Conservation (phyloP, 2,888 invertebrate genomes). For the Brenthis daphne region DNA sequence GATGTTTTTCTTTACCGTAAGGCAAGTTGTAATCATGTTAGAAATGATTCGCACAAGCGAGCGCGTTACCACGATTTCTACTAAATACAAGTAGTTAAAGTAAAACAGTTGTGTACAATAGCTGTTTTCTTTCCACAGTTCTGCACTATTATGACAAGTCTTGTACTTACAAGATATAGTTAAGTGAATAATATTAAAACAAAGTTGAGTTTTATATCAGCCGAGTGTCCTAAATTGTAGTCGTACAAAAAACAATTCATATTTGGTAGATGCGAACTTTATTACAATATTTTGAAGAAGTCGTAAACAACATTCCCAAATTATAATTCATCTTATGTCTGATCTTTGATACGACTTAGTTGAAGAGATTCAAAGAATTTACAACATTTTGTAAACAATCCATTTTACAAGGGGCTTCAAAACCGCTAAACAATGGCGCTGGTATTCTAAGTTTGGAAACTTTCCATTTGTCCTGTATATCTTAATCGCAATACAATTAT, state of each 20-base stretch:
- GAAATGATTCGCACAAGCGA: no score
- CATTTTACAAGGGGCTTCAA: constrained; percentile 26
- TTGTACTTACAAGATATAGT: no score
- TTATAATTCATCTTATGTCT: constrained; percentile 26
- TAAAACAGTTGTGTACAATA: not conserved
- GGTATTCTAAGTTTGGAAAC: constrained; percentile 27
- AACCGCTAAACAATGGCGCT: constrained; percentile 26
- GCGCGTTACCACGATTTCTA: not conserved
- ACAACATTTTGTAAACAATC: constrained; percentile 30
- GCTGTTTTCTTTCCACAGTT: not conserved
- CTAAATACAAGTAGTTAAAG: not conserved
- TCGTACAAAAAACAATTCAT: not conserved
- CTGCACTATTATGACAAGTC: not conserved
- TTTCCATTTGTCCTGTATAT: constrained; percentile 26
- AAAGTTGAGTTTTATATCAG: no score
- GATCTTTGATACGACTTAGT: constrained; percentile 29
- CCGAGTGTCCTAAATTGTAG: no score
- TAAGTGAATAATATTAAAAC: no score
- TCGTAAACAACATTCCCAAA: constrained; percentile 22
- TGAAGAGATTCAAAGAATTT: constrained; percentile 29
- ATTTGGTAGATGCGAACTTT: no score
- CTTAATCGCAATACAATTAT: constrained; percentile 25
- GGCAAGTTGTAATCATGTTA: no score
- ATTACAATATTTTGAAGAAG: not conserved
- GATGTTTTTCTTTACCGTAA: no score